These are phyloP conservation scores for Fundulus diaphanus DNA, from an alignment of 2,797 vertebrate genomes.

Conservation along the genomic window DNA sequence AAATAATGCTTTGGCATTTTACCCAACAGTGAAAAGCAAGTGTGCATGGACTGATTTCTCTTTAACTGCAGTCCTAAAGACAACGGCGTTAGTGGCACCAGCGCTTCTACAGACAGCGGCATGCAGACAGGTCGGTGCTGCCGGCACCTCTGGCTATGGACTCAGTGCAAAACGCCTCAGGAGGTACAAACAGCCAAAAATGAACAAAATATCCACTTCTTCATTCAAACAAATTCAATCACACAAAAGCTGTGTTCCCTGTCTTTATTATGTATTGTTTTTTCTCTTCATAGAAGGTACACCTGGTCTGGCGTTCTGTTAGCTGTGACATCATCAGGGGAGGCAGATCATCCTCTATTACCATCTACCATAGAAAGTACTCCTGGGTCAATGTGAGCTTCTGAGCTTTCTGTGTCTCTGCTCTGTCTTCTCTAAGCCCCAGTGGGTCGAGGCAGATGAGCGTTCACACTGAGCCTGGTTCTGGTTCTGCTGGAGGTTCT, in stretches of 20 bases:
- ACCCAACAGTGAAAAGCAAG: neutral
- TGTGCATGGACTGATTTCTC: neutral
- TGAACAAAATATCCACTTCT: neutral
- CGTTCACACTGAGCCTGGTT: too few species aligned
- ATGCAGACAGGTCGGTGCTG: neutral
- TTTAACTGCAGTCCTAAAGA: neutral
- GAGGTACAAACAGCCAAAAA: neutral
- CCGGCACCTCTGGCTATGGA: neutral
- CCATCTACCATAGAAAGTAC: too few species aligned
- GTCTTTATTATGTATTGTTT: neutral
- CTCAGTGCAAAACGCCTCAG: neutral
- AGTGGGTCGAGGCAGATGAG: too few species aligned
- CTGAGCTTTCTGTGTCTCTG: too few species aligned
- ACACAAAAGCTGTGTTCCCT: neutral
- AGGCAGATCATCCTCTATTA: too few species aligned
- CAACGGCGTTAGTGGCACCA: neutral
- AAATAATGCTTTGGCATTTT: neutral
- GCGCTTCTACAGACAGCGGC: neutral
- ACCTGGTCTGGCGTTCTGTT: too few species aligned
- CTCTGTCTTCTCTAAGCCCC: too few species aligned
- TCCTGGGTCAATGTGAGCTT: too few species aligned
- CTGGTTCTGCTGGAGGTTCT: too few species aligned
- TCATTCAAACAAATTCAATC: neutral
- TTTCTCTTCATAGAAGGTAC: too few species aligned
- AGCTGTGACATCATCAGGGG: too few species aligned